These are phyloP conservation scores for Pammene fasciana DNA, from an alignment of 2,888 invertebrate species.

Conservation along the genomic window DNA sequence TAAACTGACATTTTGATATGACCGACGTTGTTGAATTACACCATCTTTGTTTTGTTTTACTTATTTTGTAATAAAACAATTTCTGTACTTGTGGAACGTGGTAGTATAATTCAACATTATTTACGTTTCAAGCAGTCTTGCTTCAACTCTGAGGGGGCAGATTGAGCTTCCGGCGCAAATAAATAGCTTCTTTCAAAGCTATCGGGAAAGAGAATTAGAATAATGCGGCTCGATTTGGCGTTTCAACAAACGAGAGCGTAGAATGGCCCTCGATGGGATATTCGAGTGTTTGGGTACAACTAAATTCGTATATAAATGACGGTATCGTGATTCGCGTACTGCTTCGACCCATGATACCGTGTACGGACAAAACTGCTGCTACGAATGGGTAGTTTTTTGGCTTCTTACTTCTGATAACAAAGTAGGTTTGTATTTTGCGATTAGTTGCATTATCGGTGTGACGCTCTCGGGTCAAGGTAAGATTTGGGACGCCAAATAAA, in stretches of 20 bases:
- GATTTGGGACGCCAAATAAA: no score
- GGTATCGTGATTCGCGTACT: conserved; percentile 61
- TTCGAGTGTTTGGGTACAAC: conserved; percentile 69
- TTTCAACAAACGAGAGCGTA: conserved; percentile 79
- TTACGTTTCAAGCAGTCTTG: conserved; percentile 59
- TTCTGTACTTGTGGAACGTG: not conserved
- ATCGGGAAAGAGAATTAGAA: conserved; percentile 81
- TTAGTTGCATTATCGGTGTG: no score
- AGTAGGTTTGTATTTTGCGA: no score
- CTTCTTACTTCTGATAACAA: not conserved
- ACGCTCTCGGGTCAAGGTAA: no score
- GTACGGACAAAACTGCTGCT: not conserved
- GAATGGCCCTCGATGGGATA: conserved; percentile 80
- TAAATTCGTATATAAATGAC: conserved; percentile 78
- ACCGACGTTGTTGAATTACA: no score
- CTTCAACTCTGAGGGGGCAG: conserved; percentile 52
- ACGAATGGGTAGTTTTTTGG: not conserved
- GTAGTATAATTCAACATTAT: conserved; percentile 40
- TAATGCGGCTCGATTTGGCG: conserved; percentile 81
- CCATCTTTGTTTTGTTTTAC: not conserved
- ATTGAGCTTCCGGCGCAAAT: conserved; percentile 74
- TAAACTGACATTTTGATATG: no score
- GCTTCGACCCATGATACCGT: conserved; percentile 7
- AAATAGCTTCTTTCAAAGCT: conserved; percentile 81
- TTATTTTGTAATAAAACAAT: not conserved